Evolutionary conservation across 2,797 vertebrate species (phyloP).

Genomic region (Lacerta viridis): DNA sequence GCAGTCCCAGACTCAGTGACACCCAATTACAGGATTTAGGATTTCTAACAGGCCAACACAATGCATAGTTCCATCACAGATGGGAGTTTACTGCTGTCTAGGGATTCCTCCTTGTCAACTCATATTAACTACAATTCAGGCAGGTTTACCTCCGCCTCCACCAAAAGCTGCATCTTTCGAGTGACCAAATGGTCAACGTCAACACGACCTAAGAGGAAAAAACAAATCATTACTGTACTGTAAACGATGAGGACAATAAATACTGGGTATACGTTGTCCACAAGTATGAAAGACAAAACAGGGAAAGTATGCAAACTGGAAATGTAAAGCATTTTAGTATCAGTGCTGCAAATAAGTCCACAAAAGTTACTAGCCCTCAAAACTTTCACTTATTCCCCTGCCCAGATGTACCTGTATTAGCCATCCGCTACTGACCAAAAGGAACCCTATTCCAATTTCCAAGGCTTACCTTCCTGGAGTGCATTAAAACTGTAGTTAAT

Average conservation of each 20-base stretch:
- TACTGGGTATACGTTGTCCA: background rate
- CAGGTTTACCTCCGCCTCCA: constrained; percentile 83
- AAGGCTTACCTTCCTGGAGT: background rate
- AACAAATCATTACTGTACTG: constrained; percentile 45
- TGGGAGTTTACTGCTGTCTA: background rate
- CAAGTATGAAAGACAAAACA: background rate
- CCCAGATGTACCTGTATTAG: background rate
- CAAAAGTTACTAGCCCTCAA: background rate
- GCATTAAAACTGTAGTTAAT: no score
- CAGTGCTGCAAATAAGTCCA: background rate
- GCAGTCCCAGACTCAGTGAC: no score
- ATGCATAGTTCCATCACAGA: background rate
- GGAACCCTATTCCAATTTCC: background rate
- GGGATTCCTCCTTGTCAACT: background rate
- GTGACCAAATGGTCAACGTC: constrained; percentile 78
- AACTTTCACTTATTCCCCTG: background rate
- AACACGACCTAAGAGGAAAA: constrained; percentile 73
- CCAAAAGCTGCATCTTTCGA: constrained; percentile 81
- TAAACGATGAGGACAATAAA: background rate
- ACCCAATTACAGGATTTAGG: background rate
- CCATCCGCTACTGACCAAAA: background rate
- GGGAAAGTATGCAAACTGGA: background rate
- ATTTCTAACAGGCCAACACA: no score
- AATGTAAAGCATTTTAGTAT: background rate
- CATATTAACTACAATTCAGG: background rate